These are phyloP conservation scores for Thalassarche chlororhynchos DNA, from an alignment of 2,113 vertebrate species.

Conservation along the genomic window DNA sequence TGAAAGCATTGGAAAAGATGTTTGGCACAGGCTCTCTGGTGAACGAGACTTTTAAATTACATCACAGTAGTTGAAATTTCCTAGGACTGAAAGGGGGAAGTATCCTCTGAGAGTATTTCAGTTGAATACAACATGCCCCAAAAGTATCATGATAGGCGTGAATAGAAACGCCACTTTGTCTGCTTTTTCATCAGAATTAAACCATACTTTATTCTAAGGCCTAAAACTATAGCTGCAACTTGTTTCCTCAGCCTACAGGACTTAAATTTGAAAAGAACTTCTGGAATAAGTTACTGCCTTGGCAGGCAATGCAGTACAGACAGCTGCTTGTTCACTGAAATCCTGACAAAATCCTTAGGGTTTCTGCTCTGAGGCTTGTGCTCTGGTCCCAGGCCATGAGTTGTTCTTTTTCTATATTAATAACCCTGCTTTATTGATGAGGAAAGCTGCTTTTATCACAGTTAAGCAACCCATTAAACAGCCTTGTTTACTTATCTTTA, in stretches of 20 bases:
- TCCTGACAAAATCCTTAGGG: neutral
- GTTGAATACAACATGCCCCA: neutral
- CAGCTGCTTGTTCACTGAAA: neutral
- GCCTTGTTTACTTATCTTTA: neutral
- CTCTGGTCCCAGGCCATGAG: neutral
- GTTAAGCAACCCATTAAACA: neutral
- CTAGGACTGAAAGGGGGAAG: neutral
- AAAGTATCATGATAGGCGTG: neutral
- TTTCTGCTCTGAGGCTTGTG: neutral
- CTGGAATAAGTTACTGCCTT: neutral
- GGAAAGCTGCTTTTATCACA: neutral
- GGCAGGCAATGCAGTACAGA: neutral
- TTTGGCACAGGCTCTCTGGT: neutral
- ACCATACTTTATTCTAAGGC: neutral
- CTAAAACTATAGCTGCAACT: neutral
- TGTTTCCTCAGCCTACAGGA: neutral
- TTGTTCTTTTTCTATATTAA: neutral
- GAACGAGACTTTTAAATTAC: neutral
- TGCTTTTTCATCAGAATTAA: neutral
- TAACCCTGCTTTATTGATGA: neutral
- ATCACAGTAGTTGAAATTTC: neutral
- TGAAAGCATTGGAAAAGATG: neutral
- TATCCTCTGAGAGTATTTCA: neutral
- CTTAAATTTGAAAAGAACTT: neutral
- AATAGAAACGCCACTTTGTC: neutral